A percentile compares a stretch with the other conserved stretches of the same genome.
Evolutionary conservation across 2,797 vertebrate genomes (phyloP).

Genomic region (Coregonus sp.): DNA sequence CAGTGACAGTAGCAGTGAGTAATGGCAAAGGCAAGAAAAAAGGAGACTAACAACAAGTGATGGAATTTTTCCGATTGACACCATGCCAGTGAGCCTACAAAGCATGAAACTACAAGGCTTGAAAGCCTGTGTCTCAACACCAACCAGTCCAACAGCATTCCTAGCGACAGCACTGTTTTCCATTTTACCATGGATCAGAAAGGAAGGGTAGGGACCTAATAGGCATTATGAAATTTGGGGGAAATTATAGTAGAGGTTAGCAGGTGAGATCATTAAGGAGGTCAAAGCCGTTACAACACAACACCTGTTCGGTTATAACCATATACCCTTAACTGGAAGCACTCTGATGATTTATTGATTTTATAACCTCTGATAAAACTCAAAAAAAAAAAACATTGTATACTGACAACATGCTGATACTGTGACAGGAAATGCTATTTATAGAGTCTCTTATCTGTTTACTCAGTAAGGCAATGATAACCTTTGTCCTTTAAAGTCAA

Average conservation of each 20-base stretch:
- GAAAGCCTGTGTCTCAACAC: not conserved
- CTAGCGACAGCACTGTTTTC: not conserved
- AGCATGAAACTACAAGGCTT: no score
- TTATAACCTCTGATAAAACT: not conserved
- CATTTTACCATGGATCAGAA: no score
- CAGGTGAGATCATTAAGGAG: not conserved
- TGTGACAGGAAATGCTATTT: not conserved
- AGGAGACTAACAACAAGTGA: not conserved
- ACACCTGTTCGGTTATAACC: not conserved
- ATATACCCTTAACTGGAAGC: not conserved
- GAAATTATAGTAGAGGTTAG: not conserved
- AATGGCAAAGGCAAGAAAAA: not conserved
- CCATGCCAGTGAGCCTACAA: not conserved
- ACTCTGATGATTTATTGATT: not conserved
- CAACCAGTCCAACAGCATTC: conserved; percentile 5
- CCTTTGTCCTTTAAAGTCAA: not conserved
- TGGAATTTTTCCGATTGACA: not conserved
- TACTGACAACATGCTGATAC: not conserved
- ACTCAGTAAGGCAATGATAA: not conserved
- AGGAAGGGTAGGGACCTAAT: not conserved
- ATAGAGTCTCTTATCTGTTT: not conserved
- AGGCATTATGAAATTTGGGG: not conserved
- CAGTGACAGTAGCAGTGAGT: not conserved
- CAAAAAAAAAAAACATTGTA: not conserved
- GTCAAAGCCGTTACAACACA: not conserved